Percentiles rank a stretch among this genome's conserved stretches.
Conservation (phyloP, 2,888 invertebrate genomes). For the Parthenolecanium corni region DNA sequence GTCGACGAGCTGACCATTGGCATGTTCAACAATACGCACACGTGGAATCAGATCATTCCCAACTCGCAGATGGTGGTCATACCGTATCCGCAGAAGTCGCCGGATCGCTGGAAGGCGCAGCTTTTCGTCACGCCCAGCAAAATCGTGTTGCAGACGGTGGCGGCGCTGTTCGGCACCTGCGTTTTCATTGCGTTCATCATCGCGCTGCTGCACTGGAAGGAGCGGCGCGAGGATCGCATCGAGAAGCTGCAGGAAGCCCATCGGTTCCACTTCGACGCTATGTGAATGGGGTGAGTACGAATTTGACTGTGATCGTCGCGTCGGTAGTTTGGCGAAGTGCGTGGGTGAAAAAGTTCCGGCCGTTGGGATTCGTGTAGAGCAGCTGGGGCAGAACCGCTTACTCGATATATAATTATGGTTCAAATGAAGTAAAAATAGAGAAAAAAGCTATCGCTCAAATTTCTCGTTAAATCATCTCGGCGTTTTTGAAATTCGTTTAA, state of each 20-base stretch:
- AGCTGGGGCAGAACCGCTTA: too few relatives aligned
- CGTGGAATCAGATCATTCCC: conserved; percentile 88
- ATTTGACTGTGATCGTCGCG: too few relatives aligned
- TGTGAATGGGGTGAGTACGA: conserved; percentile 43
- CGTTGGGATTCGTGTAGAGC: too few relatives aligned
- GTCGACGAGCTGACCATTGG: conserved; percentile 80
- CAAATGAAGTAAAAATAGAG: too few relatives aligned
- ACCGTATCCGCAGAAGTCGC: conserved; percentile 51
- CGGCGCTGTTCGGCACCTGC: conserved; percentile 76
- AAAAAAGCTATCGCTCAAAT: not conserved
- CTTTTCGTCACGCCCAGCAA: conserved; percentile 91
- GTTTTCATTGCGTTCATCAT: conserved; percentile 74
- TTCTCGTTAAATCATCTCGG: not conserved
- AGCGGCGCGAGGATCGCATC: conserved; percentile 66
- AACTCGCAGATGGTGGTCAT: conserved; percentile 89
- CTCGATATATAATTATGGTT: too few relatives aligned
- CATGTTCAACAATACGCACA: conserved; percentile 43
- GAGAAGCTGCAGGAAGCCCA: conserved; percentile 69
- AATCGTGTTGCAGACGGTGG: conserved; percentile 80
- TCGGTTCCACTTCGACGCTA: conserved; percentile 75
- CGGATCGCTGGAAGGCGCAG: conserved; percentile 75
- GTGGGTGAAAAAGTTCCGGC: too few relatives aligned
- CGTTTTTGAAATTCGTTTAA: not conserved
- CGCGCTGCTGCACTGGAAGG: conserved; percentile 77
- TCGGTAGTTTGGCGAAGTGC: too few relatives aligned